A percentile compares a stretch with the other conserved stretches of the same genome.
Evolutionary conservation across 2,113 vertebrate genomes (phyloP).

Genomic region (Galbula dea): DNA sequence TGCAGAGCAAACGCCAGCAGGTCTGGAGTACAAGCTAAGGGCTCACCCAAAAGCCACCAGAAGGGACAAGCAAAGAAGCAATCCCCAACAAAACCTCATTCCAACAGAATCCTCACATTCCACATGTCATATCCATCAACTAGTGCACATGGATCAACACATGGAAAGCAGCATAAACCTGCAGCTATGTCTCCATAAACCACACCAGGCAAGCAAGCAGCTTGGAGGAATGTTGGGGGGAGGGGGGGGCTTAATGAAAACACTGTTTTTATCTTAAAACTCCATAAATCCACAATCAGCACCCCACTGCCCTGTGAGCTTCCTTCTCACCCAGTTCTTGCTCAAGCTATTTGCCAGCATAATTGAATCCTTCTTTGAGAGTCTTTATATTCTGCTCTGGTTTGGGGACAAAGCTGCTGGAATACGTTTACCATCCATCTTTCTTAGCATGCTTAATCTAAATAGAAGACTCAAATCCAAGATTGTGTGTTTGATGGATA

Average conservation of each 20-base stretch:
- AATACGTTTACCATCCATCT: constrained; percentile 87
- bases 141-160: rapidly evolving
- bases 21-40: neutral
- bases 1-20: neutral
- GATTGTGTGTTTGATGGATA: constrained; percentile 85
- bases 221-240: neutral
- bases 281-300: constrained; percentile 75
- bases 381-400: constrained; percentile 83
- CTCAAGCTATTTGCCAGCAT: constrained; percentile 72
- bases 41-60: neutral
- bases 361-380: constrained; percentile 84
- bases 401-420: constrained; percentile 81
- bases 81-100: rapidly evolving
- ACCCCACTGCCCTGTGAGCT: constrained; percentile 48
- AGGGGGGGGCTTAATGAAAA: constrained; percentile 9
- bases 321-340: constrained; percentile 21
- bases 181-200: rapidly evolving
- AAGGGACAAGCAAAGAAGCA: neutral
- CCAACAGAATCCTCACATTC: neutral
- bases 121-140: too few relatives aligned
- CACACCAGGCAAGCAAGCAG: neutral
- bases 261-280: constrained; percentile 75
- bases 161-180: rapidly evolving
- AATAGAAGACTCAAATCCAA: constrained; percentile 84
- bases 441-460: constrained; percentile 89